A percentile compares a stretch with the other conserved stretches of the same genome.
Conservation (phyloP, 2,888 invertebrate species). For the Tenthredo mesomela region DNA sequence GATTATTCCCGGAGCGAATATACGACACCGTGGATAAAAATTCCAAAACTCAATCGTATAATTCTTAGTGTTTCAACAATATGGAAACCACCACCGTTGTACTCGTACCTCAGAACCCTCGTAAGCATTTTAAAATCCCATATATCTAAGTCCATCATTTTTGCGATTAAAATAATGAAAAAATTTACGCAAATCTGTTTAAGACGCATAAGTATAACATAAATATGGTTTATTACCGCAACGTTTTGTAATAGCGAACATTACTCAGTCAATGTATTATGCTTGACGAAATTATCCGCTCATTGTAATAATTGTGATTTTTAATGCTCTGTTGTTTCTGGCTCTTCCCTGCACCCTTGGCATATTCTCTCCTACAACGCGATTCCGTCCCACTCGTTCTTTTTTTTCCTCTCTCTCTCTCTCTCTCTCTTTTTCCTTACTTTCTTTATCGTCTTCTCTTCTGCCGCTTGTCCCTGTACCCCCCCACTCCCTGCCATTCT, state of each 20-base stretch:
- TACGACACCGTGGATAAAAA: too few relatives aligned
- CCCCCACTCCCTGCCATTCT: constrained; percentile 59
- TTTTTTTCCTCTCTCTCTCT: background rate
- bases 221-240: background rate
- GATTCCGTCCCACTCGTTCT: background rate
- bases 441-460: constrained; percentile 56
- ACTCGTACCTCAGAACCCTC: constrained; percentile 66
- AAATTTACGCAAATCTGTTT: background rate
- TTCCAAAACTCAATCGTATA: background rate
- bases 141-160: background rate
- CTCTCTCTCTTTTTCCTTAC: constrained; percentile 47
- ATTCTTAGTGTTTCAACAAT: constrained; percentile 25
- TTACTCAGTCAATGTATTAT: background rate
- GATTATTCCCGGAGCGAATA: too few relatives aligned
- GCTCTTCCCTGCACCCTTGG: background rate
- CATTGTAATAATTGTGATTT: background rate
- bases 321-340: background rate
- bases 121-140: constrained; percentile 63
- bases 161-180: background rate
- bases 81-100: constrained; percentile 68
- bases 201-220: background rate
- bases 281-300: background rate
- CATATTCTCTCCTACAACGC: background rate
- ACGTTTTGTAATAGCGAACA: background rate
- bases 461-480: constrained; percentile 56